Evolutionary conservation across 1,140 invertebrate species (phyloP).

Genomic region (Akabosia matsudoensis): DNA sequence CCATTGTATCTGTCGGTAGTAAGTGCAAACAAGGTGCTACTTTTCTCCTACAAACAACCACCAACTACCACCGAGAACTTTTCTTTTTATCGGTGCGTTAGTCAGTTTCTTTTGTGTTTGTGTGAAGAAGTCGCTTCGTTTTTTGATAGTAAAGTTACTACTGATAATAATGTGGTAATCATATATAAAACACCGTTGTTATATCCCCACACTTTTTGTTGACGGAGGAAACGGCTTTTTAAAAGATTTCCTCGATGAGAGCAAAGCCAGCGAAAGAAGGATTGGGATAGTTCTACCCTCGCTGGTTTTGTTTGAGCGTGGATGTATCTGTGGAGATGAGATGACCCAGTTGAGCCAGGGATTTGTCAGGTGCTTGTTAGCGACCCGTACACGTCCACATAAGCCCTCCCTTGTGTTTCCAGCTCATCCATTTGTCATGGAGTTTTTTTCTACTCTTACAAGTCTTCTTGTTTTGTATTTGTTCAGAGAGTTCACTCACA

Average conservation of each 20-base stretch:
- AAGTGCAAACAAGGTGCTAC: no score
- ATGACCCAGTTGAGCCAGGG: constrained; percentile 48
- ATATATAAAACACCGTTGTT: neutral
- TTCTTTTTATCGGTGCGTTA: no score
- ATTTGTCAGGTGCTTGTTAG: constrained; percentile 48
- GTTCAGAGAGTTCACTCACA: neutral
- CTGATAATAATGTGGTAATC: no score
- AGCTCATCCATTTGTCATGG: constrained; percentile 48
- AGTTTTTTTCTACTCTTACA: constrained; percentile 10
- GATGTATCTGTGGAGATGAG: constrained; percentile 32
- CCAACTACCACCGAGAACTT: no score
- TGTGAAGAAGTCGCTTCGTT: no score
- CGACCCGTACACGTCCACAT: constrained; percentile 47
- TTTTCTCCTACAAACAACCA: no score
- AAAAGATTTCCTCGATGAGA: neutral
- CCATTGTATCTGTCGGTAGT: no score
- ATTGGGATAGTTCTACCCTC: constrained; percentile 17
- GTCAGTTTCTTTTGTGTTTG: no score
- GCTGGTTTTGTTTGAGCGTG: neutral
- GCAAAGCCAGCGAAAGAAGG: constrained; percentile 5
- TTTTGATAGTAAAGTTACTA: no score
- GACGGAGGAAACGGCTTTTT: neutral
- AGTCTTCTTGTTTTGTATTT: neutral
- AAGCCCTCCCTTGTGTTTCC: constrained; percentile 47
- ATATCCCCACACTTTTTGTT: neutral